Base-by-base conservation (phyloP, 2,888 invertebrate species). In the Perizoma flavofasciatum region DNA sequence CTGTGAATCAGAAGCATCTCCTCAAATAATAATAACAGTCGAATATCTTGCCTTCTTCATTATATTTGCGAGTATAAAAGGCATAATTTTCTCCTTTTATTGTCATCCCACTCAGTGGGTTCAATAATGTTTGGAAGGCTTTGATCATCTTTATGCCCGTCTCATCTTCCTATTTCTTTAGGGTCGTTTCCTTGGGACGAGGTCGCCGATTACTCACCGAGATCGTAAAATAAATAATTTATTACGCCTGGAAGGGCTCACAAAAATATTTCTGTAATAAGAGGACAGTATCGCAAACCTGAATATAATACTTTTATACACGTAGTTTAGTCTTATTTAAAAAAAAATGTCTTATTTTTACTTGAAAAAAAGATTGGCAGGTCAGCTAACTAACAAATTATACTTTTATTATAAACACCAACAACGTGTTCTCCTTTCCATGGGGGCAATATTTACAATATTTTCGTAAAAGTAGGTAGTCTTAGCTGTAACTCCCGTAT, bases 151-250 rank as follows among this genome's bases (percentile, higher is more conserved):
- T 74, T 72, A 71, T 73, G 68, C 66, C 63, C 66, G 57, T 71
- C 70, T 72, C 76, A 72, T 79, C 77, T 82, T 81, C 80, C 81
- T 75, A 77, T 78, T 71, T 81, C 79, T 85, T 88, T 85, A 86
- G 77, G 81, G 77, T 63, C 75, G 67, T 78, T 78, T 74, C 76
- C 71, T 70, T 55, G 68, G 67, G 77, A 83, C 79, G 77, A 77
- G 77, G 77, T 81, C 22, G 22, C 75, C 82, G 84, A 83, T 85
- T 85, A 87, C 86, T 87, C 86, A 83, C 75, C 78, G 73, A 78
- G 74, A 66, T 85, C 86, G 85, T 88, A 86, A 88, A 89, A 85
- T 85, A 85, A 85, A 86, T 84, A 83, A 87, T 87, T 85, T 88
- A 84, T 84, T 74, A 72, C 71, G 71, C 68, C 66, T 54, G 8